phyloP scores from a whole-genome alignment of 2,888 invertebrate genomes.

The Fragum sueziense region DNA sequence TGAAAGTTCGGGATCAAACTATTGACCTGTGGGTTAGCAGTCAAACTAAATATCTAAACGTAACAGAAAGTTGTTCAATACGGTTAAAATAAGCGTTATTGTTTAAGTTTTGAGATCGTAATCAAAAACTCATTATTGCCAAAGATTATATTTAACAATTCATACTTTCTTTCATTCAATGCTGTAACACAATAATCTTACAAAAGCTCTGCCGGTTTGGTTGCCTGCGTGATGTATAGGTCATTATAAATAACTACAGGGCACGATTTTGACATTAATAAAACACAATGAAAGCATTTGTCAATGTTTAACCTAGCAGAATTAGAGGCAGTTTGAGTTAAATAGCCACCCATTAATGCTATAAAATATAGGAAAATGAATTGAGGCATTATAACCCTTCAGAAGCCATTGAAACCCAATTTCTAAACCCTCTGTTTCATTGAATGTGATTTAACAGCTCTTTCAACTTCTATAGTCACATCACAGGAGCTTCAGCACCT shows the following conservation, averaged over 20 bases:
- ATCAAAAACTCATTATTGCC: background rate
- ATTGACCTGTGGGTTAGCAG: no score
- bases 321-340: conserved; percentile 7
- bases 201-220: conserved; percentile 2
- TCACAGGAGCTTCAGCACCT: no score
- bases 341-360: background rate
- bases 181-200: background rate
- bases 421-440: no score
- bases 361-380: background rate
- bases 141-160: background rate
- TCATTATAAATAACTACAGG: conserved; percentile 17
- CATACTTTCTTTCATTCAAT: background rate
- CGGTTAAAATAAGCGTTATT: no score
- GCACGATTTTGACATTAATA: conserved; percentile 3
- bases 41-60: no score
- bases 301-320: conserved; percentile 4
- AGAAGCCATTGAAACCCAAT: background rate
- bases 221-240: conserved; percentile 2
- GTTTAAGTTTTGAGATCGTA: background rate
- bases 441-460: no score
- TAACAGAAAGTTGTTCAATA: no score
- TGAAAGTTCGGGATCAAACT: no score
- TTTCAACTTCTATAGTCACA: no score
- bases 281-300: conserved; percentile 13
- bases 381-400: background rate